Base-by-base conservation (phyloP, 2,113 vertebrate species). In the Columbina picui region DNA sequence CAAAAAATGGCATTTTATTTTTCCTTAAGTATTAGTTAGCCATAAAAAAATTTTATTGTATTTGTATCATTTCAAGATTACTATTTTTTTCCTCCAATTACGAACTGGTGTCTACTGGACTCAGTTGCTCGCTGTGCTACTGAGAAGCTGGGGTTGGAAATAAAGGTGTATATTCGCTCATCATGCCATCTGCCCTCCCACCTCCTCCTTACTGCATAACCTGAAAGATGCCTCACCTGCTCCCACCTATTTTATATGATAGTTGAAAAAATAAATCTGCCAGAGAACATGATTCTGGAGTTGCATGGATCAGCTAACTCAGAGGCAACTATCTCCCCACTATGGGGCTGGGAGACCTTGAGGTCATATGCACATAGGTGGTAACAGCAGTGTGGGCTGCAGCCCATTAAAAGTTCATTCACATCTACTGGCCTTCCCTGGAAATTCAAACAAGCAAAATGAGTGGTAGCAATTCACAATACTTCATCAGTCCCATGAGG, bases 401-500 rank as follows among this genome's bases (percentile, higher is more conserved):
- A 84, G 74, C 65, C 45, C 6, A 76, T 94, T 96, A 91, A 82
- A 95, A 94, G 25, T 10, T 11, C 20, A 13, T 91, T 78, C 50
- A 53, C n/a, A 65, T 95, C 53, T 68, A 78, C 2, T 64, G 53
- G 89, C 81, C 84, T 91, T 59, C 69, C 74, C 53, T 73, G 45
- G 77, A 87, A 93, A 34, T 30, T 73, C n/a, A 10, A 96, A 45
- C 65, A 36, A 96, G 49, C 65, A n/a, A 92, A 91, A 87, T 12
- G 27, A 94, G 74, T 65, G 57, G 65, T 56, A 96, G 87, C 70
- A 91, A 79, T 87, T 85, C 50, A 53, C 32, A 63, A 56, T 69
- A 81, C 52, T 84, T 87, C 89, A 87, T 75, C 89, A 76, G 84
- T 84, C 93, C 89, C 91, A 73, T 9, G 85, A 68, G 93, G 70